Conservation (phyloP, 2,113 vertebrate genomes). For the Halcyon senegalensis region DNA sequence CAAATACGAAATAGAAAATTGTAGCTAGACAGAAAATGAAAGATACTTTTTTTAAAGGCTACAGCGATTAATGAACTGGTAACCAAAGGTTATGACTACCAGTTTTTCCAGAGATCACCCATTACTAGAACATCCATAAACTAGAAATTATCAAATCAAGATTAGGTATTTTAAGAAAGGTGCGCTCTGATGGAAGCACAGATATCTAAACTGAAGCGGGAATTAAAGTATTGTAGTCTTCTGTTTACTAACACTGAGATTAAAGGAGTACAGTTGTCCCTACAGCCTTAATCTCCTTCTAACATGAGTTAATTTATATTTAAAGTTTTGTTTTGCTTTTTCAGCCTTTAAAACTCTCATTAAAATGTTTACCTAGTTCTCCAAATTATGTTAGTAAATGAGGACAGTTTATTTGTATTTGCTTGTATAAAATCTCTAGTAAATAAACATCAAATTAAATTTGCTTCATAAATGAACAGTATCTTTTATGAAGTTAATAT, state of each 20-base stretch:
- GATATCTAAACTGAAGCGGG: background rate
- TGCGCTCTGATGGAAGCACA: background rate
- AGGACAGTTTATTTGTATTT: background rate
- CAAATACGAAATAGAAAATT: background rate
- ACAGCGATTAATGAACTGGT: background rate
- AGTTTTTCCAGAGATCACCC: background rate
- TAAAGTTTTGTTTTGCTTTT: slow-evolving; percentile 11
- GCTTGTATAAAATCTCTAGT: background rate
- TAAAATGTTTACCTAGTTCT: background rate
- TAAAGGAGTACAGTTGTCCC: background rate
- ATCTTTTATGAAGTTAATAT: background rate
- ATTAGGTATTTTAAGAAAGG: background rate
- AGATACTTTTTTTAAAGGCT: background rate
- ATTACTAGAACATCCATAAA: background rate
- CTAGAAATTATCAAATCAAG: background rate
- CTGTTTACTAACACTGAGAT: background rate
- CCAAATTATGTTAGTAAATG: background rate
- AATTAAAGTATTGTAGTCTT: background rate
- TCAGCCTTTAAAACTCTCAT: background rate
- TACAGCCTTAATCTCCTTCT: background rate
- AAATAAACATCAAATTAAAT: background rate
- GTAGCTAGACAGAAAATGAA: background rate
- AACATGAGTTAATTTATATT: background rate
- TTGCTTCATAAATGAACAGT: background rate
- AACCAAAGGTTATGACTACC: background rate